phyloP scores from a whole-genome alignment of 2,888 invertebrate species.

The Neocrepidodera transversa region DNA sequence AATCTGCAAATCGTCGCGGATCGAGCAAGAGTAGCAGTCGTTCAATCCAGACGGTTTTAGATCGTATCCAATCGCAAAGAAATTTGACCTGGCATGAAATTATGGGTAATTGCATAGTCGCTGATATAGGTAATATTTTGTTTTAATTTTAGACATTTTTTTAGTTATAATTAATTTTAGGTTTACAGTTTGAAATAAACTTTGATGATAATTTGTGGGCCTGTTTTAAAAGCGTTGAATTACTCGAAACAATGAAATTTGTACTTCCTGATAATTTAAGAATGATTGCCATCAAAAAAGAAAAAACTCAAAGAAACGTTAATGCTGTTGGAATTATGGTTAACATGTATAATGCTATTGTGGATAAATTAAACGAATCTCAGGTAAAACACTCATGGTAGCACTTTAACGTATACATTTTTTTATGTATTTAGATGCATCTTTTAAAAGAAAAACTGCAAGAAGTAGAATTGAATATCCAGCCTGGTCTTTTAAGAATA shows the following conservation, averaged over 20 bases:
- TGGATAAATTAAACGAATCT: conserved; percentile 71
- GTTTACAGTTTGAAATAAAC: conserved; percentile 71
- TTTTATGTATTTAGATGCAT: conserved; percentile 61
- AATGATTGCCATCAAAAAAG: conserved; percentile 68
- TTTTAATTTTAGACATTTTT: neutral
- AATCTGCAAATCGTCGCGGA: conserved; percentile 21
- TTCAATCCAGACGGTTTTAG: conserved; percentile 45
- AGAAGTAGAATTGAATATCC: conserved; percentile 76
- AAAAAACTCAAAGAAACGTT: conserved; percentile 70
- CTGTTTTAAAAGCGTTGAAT: conserved; percentile 74
- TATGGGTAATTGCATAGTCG: conserved; percentile 70
- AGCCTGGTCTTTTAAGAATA: conserved; percentile 82
- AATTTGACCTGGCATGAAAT: conserved; percentile 73
- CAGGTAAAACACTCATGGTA: conserved; percentile 63
- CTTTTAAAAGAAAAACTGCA: conserved; percentile 73
- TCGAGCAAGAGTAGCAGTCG: conserved; percentile 20
- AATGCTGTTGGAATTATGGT: conserved; percentile 69
- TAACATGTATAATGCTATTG: conserved; percentile 69
- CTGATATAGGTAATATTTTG: conserved; percentile 63
- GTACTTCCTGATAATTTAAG: conserved; percentile 63
- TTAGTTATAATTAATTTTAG: conserved; percentile 36
- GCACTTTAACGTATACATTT: neutral
- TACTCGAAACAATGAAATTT: conserved; percentile 76
- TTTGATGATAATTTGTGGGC: conserved; percentile 72
- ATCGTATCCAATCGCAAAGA: conserved; percentile 49